These are phyloP conservation scores for Arbacia lixula DNA, from an alignment of 53 echinoderm and acorn worm species.

Conservation along the genomic window DNA sequence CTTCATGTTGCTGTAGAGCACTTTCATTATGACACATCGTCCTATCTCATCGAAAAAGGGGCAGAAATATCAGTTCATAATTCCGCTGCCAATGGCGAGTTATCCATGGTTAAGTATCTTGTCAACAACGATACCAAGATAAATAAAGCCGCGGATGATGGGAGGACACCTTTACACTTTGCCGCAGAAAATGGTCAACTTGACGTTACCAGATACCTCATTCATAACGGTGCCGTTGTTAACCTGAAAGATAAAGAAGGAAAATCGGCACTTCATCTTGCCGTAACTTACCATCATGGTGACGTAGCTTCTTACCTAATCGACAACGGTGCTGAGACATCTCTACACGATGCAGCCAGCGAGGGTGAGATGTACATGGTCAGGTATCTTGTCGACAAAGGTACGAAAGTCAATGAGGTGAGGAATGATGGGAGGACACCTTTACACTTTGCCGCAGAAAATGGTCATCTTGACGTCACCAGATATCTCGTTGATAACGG, in stretches of 20 bases:
- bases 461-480: background rate
- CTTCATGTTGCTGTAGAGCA: no score
- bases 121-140: background rate
- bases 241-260: background rate
- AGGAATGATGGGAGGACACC: background rate
- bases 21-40: no score
- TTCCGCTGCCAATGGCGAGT: no score
- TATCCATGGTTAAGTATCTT: no score
- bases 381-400: background rate
- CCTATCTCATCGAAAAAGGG: no score
- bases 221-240: background rate
- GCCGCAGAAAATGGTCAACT: background rate
- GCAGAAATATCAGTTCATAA: no score
- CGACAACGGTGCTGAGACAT: background rate
- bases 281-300: background rate
- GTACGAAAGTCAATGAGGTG: background rate
- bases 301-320: background rate
- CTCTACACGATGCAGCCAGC: background rate
- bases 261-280: background rate
- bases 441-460: background rate
- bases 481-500: background rate
- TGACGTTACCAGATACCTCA: background rate
- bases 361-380: background rate
- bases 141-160: background rate
- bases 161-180: background rate